These are phyloP conservation scores for Drosophila guanche DNA, from an alignment of 1,140 invertebrate genomes.

Conservation along the genomic window DNA sequence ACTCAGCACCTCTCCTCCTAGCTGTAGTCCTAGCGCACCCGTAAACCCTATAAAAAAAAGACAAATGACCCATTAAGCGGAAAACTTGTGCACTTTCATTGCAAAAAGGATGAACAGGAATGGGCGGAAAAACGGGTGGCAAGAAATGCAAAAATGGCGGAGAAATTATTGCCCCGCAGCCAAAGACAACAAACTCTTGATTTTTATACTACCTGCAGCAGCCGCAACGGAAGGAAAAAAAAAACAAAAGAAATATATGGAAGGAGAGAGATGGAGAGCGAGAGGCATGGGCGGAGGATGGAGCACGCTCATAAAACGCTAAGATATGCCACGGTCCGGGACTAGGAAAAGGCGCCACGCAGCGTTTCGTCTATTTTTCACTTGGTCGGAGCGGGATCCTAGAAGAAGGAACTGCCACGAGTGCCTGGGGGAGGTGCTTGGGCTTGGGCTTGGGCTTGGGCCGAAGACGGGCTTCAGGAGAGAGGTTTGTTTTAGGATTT, in stretches of 20 bases:
- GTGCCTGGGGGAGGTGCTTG: background rate
- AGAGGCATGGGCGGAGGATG: slow-evolving; percentile 47
- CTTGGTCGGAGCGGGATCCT: slow-evolving; percentile 39
- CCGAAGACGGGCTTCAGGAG: slow-evolving; percentile 1
- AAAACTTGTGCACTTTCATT: slow-evolving; percentile 78
- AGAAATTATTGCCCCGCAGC: slow-evolving; percentile 76
- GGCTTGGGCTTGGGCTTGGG: background rate
- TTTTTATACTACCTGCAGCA: slow-evolving; percentile 74
- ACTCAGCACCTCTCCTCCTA: background rate
- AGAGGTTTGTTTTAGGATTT: slow-evolving; percentile 74
- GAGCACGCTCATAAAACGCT: slow-evolving; percentile 72
- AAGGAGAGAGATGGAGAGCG: slow-evolving; percentile 2
- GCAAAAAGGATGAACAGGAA: slow-evolving; percentile 41
- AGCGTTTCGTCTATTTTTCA: slow-evolving; percentile 77
- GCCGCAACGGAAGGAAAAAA: slow-evolving; percentile 11
- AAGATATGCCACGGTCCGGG: slow-evolving; percentile 54
- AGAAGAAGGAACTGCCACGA: slow-evolving; percentile 11
- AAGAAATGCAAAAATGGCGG: slow-evolving; percentile 62
- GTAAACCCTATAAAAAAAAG: slow-evolving; percentile 67
- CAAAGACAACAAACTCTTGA: slow-evolving; percentile 81
- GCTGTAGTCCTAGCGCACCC: slow-evolving; percentile 1
- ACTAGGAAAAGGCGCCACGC: slow-evolving; percentile 56
- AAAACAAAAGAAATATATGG: background rate
- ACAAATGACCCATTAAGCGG: slow-evolving; percentile 80
- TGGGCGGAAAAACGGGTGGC: slow-evolving; percentile 2